Conservation (phyloP, 2,888 invertebrate genomes). For the Hoplodrina ambigua region DNA sequence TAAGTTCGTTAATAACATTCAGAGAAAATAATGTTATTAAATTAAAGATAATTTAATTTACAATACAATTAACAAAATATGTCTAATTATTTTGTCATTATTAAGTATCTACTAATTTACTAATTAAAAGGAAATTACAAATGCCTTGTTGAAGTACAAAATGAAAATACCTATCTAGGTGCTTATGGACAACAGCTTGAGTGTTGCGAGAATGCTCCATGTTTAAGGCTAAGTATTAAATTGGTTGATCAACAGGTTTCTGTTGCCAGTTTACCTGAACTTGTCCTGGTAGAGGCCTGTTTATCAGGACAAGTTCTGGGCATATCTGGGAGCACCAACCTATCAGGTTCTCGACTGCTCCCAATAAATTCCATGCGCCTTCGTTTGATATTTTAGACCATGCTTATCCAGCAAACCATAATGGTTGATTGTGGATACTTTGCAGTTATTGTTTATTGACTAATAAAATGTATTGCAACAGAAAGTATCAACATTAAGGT, state of each 20-base stretch:
- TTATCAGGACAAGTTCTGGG: slow-evolving; percentile 32
- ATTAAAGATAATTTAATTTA: background rate
- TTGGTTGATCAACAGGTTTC: slow-evolving; percentile 43
- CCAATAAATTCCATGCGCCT: slow-evolving; percentile 1
- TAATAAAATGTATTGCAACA: background rate
- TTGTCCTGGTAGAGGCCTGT: slow-evolving; percentile 33
- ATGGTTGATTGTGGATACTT: background rate
- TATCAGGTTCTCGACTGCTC: background rate
- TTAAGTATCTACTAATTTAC: too few relatives aligned
- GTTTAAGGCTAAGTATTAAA: slow-evolving; percentile 5
- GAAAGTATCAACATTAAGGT: background rate
- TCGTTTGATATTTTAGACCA: too few relatives aligned
- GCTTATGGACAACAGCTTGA: background rate
- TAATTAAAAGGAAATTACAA: too few relatives aligned
- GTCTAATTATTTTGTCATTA: too few relatives aligned
- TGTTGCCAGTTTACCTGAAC: slow-evolving; percentile 24
- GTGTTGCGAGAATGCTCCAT: background rate
- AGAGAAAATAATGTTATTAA: background rate
- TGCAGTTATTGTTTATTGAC: too few relatives aligned
- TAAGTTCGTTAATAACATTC: background rate
- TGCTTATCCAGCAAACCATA: background rate
- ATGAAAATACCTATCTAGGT: too few relatives aligned
- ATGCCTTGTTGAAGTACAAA: too few relatives aligned
- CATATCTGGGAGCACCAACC: slow-evolving; percentile 4
- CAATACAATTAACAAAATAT: too few relatives aligned